Evolutionary conservation across 2,797 vertebrate genomes (phyloP), one percentile per base, ranked within the genome.

Genomic region (Onychomys torridus): DNA sequence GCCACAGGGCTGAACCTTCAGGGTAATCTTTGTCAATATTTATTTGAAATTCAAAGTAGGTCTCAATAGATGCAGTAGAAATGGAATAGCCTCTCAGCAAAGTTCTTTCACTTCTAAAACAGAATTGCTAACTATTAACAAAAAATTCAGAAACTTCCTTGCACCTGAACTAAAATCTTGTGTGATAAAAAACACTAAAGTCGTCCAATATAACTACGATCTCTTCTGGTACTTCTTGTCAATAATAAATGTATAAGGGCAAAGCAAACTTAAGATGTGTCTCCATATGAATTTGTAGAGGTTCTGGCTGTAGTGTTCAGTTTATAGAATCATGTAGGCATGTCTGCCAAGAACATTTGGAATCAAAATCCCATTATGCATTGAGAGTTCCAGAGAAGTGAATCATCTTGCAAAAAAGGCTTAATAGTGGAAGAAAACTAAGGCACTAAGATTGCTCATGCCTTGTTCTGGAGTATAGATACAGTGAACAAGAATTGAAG

Each of bases 31-130:
- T 87, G 16, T 76, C 71, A 90, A 82, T 71, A 82, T 67, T 90
- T 76, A 81, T 91, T 57, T 59, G 8, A 91, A 94, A 85, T 91
- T 77, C 90, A 73, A 93, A 81, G 34, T n/a, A 65, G 55, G 3
- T 65, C n/a, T 86, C 32, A 78, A 9, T n/a, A 17, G 57, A 71
- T 37, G 34, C 49, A 82, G 49, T 40, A 79, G 46, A 25, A 14
- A 29, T 25, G 61, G 43, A 61, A n/a, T 78, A 43, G 21, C 29
- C 12, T 67, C 52, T 61, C 27, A n/a, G 19, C 13, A 37, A 73
- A 59, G 69, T 49, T 73, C 2, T 93, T 77, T 9, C 0, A 55
- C 49, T 29, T 79, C 49, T 86, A 67, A 89, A 52, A 87, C 71
- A 8, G 27, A 87, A 55, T 10, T 25, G 10, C 52, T 90, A 63